These are phyloP conservation scores for Entosphenus tridentatus DNA, from an alignment of 2,113 vertebrate genomes.

Conservation along the genomic window DNA sequence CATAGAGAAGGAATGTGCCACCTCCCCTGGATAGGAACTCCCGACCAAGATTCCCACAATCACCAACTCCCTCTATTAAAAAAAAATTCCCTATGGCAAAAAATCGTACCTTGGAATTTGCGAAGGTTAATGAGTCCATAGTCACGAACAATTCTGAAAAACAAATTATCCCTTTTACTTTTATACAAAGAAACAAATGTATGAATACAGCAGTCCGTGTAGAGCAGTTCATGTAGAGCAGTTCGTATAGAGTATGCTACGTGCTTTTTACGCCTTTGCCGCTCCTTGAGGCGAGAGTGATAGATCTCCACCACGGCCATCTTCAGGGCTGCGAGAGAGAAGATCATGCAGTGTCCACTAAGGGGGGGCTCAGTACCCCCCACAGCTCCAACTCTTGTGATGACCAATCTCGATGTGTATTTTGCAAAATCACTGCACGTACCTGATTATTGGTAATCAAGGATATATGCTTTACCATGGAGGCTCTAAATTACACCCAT, in stretches of 20 bases:
- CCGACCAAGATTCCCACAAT: too few relatives aligned
- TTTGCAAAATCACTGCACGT: too few relatives aligned
- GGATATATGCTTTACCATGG: too few relatives aligned
- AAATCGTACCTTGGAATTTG: constrained; percentile 58
- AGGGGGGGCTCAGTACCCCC: too few relatives aligned
- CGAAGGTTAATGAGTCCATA: constrained; percentile 88
- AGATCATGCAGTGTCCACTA: neutral
- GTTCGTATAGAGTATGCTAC: constrained; percentile 16
- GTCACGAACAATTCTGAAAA: constrained; percentile 70
- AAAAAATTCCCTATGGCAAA: too few relatives aligned
- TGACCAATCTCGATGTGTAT: too few relatives aligned
- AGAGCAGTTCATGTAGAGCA: neutral
- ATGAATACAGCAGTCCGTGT: constrained; percentile 1
- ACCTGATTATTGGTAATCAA: too few relatives aligned
- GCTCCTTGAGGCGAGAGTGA: constrained; percentile 81
- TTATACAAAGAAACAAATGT: neutral
- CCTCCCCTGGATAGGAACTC: too few relatives aligned
- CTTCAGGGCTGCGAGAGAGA: constrained; percentile 58
- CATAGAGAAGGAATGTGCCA: too few relatives aligned
- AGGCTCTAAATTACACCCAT: too few relatives aligned
- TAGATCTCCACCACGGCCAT: constrained; percentile 94
- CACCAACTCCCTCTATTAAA: too few relatives aligned
- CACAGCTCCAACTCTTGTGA: too few relatives aligned
- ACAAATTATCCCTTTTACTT: neutral
- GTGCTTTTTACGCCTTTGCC: constrained; percentile 87